Conservation (phyloP, 2,113 vertebrate species). For the Rana temporaria region DNA sequence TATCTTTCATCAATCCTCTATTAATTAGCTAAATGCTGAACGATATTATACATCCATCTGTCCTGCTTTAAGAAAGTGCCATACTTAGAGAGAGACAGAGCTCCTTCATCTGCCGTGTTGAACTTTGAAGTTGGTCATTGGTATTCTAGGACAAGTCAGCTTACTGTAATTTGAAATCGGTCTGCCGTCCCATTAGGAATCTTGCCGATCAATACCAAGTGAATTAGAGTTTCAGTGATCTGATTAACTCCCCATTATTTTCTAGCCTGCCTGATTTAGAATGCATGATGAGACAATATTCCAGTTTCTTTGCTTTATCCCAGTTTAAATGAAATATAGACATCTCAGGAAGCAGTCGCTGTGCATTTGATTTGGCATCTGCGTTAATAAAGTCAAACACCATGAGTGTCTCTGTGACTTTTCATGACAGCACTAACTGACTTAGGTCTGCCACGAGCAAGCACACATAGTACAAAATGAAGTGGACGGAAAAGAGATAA, state of each 20-base stretch:
- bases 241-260: slow-evolving; percentile 98
- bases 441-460: slow-evolving; percentile 51
- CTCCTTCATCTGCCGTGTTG: slow-evolving; percentile 59
- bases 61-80: slow-evolving; percentile 57
- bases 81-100: slow-evolving; percentile 62
- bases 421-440: slow-evolving; percentile 60
- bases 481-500: slow-evolving; percentile 33
- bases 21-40: slow-evolving; percentile 84
- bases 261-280: slow-evolving; percentile 86
- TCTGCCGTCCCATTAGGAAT: slow-evolving; percentile 92
- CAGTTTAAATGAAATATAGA: slow-evolving; percentile 85
- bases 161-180: slow-evolving; percentile 92
- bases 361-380: slow-evolving; percentile 76
- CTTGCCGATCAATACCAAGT: slow-evolving; percentile 90
- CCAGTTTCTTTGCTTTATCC: slow-evolving; percentile 83
- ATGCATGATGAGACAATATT: slow-evolving; percentile 91
- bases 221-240: slow-evolving; percentile 97
- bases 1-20: slow-evolving; percentile 78
- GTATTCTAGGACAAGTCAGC: slow-evolving; percentile 84
- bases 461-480: slow-evolving; percentile 10
- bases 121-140: slow-evolving; percentile 75
- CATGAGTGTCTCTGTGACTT: slow-evolving; percentile 66
- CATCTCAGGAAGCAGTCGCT: slow-evolving; percentile 77
- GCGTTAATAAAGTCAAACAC: slow-evolving; percentile 77
- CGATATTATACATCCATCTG: slow-evolving; percentile 68